phyloP scores from a whole-genome alignment of 1,140 invertebrate species.

The Cryptotermes secundus region DNA sequence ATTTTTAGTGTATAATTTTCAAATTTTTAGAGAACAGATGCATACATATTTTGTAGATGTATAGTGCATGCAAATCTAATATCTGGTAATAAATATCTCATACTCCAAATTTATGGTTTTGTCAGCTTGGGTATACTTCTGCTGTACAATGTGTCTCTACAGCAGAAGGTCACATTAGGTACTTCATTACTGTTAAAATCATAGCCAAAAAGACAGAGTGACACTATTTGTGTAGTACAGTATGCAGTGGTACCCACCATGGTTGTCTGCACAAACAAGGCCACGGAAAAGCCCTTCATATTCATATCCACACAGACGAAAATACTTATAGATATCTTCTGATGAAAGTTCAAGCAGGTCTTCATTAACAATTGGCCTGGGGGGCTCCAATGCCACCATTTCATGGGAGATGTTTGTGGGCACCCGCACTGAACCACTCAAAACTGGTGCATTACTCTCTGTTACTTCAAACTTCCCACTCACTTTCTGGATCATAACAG shows the following conservation, averaged over 20 bases:
- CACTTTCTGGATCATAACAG: conserved; percentile 76
- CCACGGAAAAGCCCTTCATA: conserved; percentile 78
- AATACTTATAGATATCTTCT: conserved; percentile 86
- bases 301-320: conserved; percentile 87
- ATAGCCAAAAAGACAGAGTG: not conserved
- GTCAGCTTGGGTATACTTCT: too few relatives aligned
- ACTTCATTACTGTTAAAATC: too few relatives aligned
- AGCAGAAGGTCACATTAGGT: too few relatives aligned
- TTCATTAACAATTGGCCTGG: conserved; percentile 42
- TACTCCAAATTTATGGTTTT: too few relatives aligned
- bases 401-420: conserved; percentile 56
- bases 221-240: too few relatives aligned
- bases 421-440: conserved; percentile 48
- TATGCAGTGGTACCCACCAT: conserved; percentile 43
- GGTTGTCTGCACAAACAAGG: conserved; percentile 53
- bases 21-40: too few relatives aligned
- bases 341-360: conserved; percentile 41
- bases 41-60: too few relatives aligned
- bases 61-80: too few relatives aligned
- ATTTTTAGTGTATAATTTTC: too few relatives aligned
- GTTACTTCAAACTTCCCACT: conserved; percentile 84
- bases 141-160: too few relatives aligned
- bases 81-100: too few relatives aligned
- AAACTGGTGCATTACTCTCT: conserved; percentile 74
- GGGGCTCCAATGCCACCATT: conserved; percentile 48